Conservation (phyloP, 1,140 invertebrate genomes). For the Hypothenemus hampei region DNA sequence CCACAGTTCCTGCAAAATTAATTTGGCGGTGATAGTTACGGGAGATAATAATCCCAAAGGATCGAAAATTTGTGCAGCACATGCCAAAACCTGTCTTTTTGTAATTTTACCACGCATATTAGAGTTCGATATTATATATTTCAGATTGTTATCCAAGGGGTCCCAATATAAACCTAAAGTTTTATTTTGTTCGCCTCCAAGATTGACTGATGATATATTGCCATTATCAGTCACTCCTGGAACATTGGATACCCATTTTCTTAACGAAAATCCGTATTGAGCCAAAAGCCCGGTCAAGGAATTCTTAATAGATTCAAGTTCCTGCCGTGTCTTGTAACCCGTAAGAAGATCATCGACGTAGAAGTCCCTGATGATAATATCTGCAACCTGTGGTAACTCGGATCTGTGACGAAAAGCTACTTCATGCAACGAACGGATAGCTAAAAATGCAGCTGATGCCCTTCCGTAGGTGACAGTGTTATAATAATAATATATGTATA, state of each 20-base stretch:
- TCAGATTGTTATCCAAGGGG: background rate
- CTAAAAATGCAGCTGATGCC: conserved; percentile 35
- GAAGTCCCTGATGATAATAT: conserved; percentile 39
- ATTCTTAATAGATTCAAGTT: conserved; percentile 23
- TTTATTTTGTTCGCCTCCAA: background rate
- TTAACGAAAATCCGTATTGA: conserved; percentile 16
- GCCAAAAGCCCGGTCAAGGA: conserved; percentile 27
- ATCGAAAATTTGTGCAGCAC: conserved; percentile 1
- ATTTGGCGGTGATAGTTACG: background rate
- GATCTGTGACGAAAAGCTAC: conserved; percentile 35
- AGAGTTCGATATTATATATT: background rate
- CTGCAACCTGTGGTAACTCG: conserved; percentile 33
- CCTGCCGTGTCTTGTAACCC: conserved; percentile 35
- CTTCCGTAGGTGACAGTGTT: conserved; percentile 41
- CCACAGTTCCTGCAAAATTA: conserved; percentile 8
- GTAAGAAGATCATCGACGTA: conserved; percentile 48
- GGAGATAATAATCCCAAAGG: background rate
- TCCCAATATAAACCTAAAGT: background rate
- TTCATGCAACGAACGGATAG: conserved; percentile 34
- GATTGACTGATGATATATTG: background rate
- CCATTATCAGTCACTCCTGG: background rate
- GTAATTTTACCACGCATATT: background rate
- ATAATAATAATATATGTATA: conserved; percentile 14
- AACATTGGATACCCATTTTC: conserved; percentile 26
- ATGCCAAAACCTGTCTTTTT: background rate